Conservation (phyloP, 2,113 vertebrate species). For the Cathartes aura region DNA sequence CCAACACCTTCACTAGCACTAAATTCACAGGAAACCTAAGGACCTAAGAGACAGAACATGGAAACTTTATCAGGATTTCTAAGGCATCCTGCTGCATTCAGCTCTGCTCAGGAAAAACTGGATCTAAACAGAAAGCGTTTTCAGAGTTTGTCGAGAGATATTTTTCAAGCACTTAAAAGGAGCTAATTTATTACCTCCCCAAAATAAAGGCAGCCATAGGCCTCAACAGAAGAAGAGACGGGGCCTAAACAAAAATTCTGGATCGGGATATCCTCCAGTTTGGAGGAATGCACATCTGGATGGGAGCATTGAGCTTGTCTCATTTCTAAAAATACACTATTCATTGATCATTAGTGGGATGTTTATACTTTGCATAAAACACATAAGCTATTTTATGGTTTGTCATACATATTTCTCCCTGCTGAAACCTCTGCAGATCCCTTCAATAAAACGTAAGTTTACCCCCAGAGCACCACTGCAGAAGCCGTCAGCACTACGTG, state of each 20-base stretch:
- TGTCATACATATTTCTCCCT: background rate
- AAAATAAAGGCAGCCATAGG: background rate
- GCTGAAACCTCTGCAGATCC: conserved; percentile 9
- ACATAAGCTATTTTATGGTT: background rate
- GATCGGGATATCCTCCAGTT: background rate
- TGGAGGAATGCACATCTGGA: background rate
- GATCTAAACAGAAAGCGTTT: background rate
- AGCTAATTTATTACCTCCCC: background rate
- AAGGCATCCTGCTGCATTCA: conserved; percentile 7
- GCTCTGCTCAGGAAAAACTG: background rate
- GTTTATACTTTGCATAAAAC: background rate
- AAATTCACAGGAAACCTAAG: conserved; percentile 65
- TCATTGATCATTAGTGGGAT: background rate
- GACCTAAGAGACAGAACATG: conserved; percentile 51
- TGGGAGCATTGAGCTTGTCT: background rate
- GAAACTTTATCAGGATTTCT: conserved; percentile 51
- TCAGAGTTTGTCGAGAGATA: background rate
- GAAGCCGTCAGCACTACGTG: background rate
- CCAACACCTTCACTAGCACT: conserved; percentile 66
- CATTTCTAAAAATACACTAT: background rate
- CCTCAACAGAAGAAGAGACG: background rate
- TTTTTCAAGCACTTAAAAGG: background rate
- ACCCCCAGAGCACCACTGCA: background rate
- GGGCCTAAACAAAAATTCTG: background rate
- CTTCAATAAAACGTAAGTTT: background rate